Evolutionary conservation across 2,113 vertebrate genomes (phyloP).

Genomic region (Chauna torquata): DNA sequence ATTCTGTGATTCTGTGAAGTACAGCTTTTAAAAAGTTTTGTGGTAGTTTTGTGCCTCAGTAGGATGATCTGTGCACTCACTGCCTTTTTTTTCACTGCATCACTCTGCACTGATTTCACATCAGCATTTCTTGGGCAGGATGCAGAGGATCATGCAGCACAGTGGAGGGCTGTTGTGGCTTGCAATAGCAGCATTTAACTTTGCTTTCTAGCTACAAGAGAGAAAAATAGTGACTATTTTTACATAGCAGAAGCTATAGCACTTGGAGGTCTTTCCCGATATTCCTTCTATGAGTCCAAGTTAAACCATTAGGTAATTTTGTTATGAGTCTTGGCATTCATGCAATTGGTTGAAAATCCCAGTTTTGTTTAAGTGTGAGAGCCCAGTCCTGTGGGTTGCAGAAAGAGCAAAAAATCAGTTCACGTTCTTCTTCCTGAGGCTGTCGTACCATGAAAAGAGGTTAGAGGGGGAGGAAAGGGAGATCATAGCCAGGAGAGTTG

Average conservation of each 20-base stretch:
- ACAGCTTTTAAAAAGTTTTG: background rate
- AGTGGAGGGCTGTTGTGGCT: background rate
- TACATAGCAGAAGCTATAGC: background rate
- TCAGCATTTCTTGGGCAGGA: background rate
- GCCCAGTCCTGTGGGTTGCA: background rate
- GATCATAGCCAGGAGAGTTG: background rate
- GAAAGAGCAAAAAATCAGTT: background rate
- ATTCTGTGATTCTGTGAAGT: too few species aligned
- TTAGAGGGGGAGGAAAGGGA: background rate
- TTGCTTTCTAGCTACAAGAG: background rate
- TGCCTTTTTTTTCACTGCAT: background rate
- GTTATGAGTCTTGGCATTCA: background rate
- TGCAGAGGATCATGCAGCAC: fast-evolving
- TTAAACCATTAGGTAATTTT: background rate
- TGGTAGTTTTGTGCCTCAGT: background rate
- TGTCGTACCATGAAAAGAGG: background rate
- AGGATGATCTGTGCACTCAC: background rate
- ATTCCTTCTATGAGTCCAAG: background rate
- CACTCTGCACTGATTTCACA: background rate
- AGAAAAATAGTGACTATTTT: background rate
- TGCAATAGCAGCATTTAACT: background rate
- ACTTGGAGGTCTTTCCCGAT: background rate
- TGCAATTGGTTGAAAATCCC: background rate
- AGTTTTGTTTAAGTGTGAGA: background rate
- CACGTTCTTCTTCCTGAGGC: background rate